Evolutionary conservation across 1,140 invertebrate genomes (phyloP), one percentile per base, ranked within the genome.

Genomic region (Drosophila melanogaster): DNA sequence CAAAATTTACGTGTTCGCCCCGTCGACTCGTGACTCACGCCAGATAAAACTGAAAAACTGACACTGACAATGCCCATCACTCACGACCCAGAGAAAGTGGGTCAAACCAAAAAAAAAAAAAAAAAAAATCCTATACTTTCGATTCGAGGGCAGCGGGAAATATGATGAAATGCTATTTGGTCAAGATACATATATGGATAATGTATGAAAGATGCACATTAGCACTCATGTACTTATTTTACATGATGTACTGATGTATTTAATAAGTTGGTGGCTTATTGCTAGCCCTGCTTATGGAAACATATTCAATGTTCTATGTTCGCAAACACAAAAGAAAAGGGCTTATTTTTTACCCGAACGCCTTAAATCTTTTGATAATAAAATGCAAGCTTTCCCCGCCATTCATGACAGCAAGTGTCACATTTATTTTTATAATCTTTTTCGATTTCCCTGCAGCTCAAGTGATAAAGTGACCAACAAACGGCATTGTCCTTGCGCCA

Each of bases 21-120:
- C 62, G 62, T 60, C 35, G 12, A 24, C 8, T 47, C 56, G 62
- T 50, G 65, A 66, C 19, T 66, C 61, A 67, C 22, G 64, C 35
- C 30, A 22, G 38, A 58, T 33, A 60, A 38, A 3, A 19, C 22
- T 19, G 38, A 58, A 33, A 60, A 38, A 3, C 35, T 24, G 58
- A 57, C 55, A 44, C 17, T 59, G 59, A 59, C 59, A 61, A 38
- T 67, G 64, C 22, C 46, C 59, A 65, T 67, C 64, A 67, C 30
- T 65, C 46, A 67, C 46, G 44, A 64, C 11, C 35, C 40, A 22
- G 11, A 3, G 10, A 2, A 50, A 41, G 35, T 64, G 59, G 64
- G 64, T 65, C 44, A 66, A 41, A 10, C 14, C 10, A 33, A 33
- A 33, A 33, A 33, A 6, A 33, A 33, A 6, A 33, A 33, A 33